Conservation (phyloP, 2,113 vertebrate species). For the Lophius piscatorius region DNA sequence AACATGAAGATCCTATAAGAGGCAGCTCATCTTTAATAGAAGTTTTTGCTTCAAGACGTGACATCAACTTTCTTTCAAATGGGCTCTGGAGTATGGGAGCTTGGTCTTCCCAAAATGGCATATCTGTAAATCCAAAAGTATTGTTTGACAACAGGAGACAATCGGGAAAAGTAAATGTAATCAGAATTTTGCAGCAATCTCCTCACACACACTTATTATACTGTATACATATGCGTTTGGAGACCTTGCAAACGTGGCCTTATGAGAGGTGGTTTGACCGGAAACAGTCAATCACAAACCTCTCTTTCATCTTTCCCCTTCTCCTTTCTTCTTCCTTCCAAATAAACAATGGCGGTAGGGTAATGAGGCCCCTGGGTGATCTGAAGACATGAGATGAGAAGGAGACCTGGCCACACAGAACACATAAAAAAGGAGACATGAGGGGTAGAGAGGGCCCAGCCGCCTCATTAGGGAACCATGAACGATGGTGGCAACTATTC, state of each 20-base stretch:
- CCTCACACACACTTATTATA: slow-evolving; percentile 1
- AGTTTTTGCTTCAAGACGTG: slow-evolving; percentile 45
- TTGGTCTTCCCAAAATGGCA: slow-evolving; percentile 59
- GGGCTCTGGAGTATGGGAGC: too few species aligned
- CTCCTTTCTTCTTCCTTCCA: slow-evolving; percentile 49
- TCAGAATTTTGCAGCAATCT: slow-evolving; percentile 26
- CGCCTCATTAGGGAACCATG: slow-evolving; percentile 71
- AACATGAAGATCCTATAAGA: too few species aligned
- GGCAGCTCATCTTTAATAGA: slow-evolving; percentile 59
- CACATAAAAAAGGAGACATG: slow-evolving; percentile 48
- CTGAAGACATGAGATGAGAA: slow-evolving; percentile 68
- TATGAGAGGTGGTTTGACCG: slow-evolving; percentile 47
- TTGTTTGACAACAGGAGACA: slow-evolving; percentile 63
- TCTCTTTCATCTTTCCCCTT: slow-evolving; percentile 64
- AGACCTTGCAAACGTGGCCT: slow-evolving; percentile 45
- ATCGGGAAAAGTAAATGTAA: slow-evolving; percentile 62
- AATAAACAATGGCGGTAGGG: slow-evolving; percentile 71
- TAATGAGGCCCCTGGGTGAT: slow-evolving; percentile 75
- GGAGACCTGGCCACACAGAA: slow-evolving; percentile 68
- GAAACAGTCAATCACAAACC: slow-evolving; percentile 65
- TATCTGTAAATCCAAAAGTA: slow-evolving; percentile 57
- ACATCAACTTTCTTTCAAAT: slow-evolving; percentile 60
- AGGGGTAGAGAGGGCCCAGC: slow-evolving; percentile 54
- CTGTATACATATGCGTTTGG: slow-evolving; percentile 21
- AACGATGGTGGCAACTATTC: slow-evolving; percentile 61